Base-by-base conservation (phyloP, 2,113 vertebrate genomes). In the Nycticorax nycticorax region DNA sequence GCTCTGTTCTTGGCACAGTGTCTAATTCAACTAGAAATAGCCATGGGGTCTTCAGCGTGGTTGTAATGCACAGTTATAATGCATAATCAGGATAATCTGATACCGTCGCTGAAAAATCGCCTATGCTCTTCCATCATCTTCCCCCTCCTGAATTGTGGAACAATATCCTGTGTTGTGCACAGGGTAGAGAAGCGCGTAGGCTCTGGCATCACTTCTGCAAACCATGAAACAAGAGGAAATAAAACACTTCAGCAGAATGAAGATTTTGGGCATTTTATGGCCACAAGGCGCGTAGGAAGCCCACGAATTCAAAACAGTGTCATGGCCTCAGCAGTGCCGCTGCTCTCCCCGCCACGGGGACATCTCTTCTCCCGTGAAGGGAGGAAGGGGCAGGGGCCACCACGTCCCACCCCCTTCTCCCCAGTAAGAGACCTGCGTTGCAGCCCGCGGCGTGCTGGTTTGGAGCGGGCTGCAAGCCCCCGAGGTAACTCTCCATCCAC, bases 341-440 rank as follows among this genome's bases (percentile, higher is more conserved):
- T 95, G 94, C 97, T 98, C 97, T 98, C 97, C 97, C 98, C 92
- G 81, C 88, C 97, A 94, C 93, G 92, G 97, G 97, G 98, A 97
- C 98, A 98, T 97, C 98, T 98, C 97, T 98, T 98, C 98, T 98
- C 97, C 98, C 94, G 97, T 97, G 97, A 97, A 98, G 96, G 88
- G 96, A 97, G 93, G 98, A 92, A 94, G 96, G 97, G 98, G 98
- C 98, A 97, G 98, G 96, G 96, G 97, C 64, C 57, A 41, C 97
- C 82, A 97, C 95, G 88, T 97, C 85, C 98, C 89, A 98, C 98
- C 98, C 98, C 97, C 98, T 98, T 95, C 96, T 94, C 98, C 98
- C 97, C 98, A 98, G 98, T 82, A 93, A 92, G 98, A 98, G 98
- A 96, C 98, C 92, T 94, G 98, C 97, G 96, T 98, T 98, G 98